Percentiles rank a stretch among this genome's conserved stretches.
Conservation (phyloP, 2,888 invertebrate genomes). For the Gisinianus flammeolus region DNA sequence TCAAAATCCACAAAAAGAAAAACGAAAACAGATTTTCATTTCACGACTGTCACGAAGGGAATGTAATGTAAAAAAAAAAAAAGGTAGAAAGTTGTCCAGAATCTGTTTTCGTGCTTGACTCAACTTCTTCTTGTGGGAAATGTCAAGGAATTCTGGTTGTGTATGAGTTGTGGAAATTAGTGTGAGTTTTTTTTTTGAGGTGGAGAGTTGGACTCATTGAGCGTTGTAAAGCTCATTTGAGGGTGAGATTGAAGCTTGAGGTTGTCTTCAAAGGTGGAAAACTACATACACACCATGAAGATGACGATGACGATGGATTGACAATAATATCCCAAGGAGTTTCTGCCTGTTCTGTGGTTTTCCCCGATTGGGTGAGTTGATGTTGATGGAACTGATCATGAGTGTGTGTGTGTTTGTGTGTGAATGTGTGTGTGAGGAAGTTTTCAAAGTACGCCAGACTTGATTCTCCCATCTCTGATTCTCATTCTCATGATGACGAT, state of each 20-base stretch:
- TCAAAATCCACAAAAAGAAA: too few species aligned
- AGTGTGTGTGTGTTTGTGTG: too few species aligned
- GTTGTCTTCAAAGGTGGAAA: background rate
- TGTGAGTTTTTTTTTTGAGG: background rate
- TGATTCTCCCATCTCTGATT: background rate
- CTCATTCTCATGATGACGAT: background rate
- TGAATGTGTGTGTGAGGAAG: background rate
- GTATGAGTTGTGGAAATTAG: background rate
- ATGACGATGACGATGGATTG: background rate
- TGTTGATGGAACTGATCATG: too few species aligned
- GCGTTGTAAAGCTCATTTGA: too few species aligned
- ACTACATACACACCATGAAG: background rate
- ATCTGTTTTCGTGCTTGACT: too few species aligned
- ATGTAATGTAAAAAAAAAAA: too few species aligned
- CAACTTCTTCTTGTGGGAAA: too few species aligned
- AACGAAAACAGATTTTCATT: too few species aligned
- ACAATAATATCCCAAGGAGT: background rate
- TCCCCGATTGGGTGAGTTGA: background rate
- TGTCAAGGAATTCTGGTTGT: too few species aligned
- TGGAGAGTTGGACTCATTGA: background rate
- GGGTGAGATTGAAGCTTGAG: background rate
- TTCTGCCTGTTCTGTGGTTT: background rate
- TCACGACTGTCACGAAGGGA: too few species aligned
- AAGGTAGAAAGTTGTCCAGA: too few species aligned
- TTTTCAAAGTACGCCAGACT: conserved; percentile 4